Evolutionary conservation across 2,888 invertebrate genomes (phyloP), one percentile per base, ranked within the genome.

Genomic region (Meteorus colon): DNA sequence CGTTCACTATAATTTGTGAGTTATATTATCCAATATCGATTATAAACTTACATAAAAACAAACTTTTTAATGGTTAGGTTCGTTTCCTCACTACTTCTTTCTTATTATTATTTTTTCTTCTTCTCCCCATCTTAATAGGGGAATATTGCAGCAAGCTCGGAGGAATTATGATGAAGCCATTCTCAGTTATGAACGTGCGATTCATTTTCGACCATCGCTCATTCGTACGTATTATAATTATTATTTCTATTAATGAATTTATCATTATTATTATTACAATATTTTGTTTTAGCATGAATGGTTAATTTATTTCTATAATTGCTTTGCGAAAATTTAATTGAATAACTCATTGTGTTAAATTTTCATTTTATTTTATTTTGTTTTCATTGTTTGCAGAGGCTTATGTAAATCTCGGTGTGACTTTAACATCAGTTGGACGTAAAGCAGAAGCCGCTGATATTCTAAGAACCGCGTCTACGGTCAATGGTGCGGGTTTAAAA

Each of bases 1-100:
- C 91, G 98, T 98, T 78, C 98, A 98, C 92, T 99, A 98, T 91
- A 99, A 99, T 91, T 92, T 98, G 98, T 98, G 91, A 97, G 98
- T 96, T 81, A 62, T 69, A 70, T 69, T 37, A 70, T 14, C 4
- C 19, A 31, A 70, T 63, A 62, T 41, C 37, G 48, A 48, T 63
- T n/a, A 19, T n/a, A 63, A 29, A 24, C 55, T 62, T 62, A 62
- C 14, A 62, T 19, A 68, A 48, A 45, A 45, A 48, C 31, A 68
- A 68, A 68, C 14, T 31, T 29, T 24, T 48, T 41, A n/a, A 59
- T n/a, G 45, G 62, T 60, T 71, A 19, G 31, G 31, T 34, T 62
- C 45, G 19, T 45, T 27, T 60, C 45, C 10, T 48, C 63, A 71
- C 19, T 74, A 12, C 27, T 34, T 65, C 55, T 55, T 51, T 51